phyloP scores from a whole-genome alignment of 2,797 vertebrate genomes.

The Astyanax mexicanus region DNA sequence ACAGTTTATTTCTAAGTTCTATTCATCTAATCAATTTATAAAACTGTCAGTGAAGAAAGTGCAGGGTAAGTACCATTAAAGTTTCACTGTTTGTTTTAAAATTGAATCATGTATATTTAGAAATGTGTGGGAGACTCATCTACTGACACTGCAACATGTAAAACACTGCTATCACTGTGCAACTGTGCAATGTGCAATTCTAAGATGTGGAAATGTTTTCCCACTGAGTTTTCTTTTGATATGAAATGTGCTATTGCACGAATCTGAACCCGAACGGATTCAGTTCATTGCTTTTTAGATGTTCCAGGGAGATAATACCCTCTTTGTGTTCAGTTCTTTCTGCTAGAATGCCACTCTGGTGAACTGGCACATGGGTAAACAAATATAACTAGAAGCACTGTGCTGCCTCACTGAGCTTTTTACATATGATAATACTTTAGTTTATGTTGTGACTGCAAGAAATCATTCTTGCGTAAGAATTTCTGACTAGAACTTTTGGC shows the following conservation, averaged over 20 bases:
- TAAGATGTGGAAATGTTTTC: background rate
- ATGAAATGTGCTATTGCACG: background rate
- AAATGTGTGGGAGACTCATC: background rate
- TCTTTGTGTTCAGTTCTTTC: background rate
- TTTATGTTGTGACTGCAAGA: no score
- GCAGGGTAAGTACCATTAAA: background rate
- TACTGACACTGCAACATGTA: background rate
- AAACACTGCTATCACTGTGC: conserved; percentile 5
- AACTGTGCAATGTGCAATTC: no score
- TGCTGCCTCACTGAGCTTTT: background rate
- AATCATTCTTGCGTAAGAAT: no score
- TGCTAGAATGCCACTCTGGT: background rate
- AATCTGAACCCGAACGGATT: background rate
- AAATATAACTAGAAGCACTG: background rate
- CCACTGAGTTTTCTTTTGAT: background rate
- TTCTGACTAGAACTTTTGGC: no score
- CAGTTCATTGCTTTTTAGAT: background rate
- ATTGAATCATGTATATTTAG: background rate
- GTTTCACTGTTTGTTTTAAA: background rate
- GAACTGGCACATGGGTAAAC: background rate
- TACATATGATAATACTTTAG: background rate
- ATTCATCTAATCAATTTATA: no score
- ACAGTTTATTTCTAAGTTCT: no score
- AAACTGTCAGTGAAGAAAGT: background rate
- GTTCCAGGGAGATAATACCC: background rate